A percentile compares a stretch with the other conserved stretches of the same genome.
Evolutionary conservation across 1,140 invertebrate species (phyloP).

Genomic region (Drosophila punjabiensis): DNA sequence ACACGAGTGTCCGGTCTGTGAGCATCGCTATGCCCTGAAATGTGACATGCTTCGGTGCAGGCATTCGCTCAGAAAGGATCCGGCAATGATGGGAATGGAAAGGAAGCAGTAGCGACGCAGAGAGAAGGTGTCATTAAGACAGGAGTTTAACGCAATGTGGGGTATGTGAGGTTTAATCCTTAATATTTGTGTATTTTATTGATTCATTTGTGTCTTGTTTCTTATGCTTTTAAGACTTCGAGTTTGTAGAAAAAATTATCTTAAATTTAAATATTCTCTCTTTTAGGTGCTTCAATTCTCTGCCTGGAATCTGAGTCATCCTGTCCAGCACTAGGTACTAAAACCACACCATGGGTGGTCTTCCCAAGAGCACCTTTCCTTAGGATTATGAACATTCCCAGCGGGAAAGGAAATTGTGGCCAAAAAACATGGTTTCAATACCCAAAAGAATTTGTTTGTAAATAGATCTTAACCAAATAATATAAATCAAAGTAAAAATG

Average conservation of each 20-base stretch:
- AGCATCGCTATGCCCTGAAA: conserved; percentile 79
- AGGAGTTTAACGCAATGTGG: not conserved
- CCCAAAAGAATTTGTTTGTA: not conserved
- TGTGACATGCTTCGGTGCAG: conserved; percentile 83
- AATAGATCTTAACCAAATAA: not conserved
- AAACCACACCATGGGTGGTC: conserved; percentile 23
- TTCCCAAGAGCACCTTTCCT: not conserved
- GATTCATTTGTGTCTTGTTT: too few species aligned
- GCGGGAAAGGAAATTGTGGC: not conserved
- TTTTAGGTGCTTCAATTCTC: not conserved
- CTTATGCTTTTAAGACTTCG: too few species aligned
- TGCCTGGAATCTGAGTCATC: not conserved
- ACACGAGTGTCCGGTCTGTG: conserved; percentile 73
- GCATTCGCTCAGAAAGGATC: conserved; percentile 62
- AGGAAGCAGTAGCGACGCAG: not conserved
- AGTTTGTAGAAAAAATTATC: too few species aligned
- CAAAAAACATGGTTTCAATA: conserved; percentile 8
- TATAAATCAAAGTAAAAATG: not conserved
- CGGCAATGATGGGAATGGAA: not conserved
- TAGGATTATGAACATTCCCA: not conserved
- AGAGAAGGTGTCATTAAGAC: not conserved
- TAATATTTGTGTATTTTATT: too few species aligned
- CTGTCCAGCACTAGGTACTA: not conserved
- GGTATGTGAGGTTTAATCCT: not conserved
- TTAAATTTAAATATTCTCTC: not conserved